Evolutionary conservation across 2,113 vertebrate species (phyloP), one percentile per base, ranked within the genome.

Genomic region (Enhydra lutris): DNA sequence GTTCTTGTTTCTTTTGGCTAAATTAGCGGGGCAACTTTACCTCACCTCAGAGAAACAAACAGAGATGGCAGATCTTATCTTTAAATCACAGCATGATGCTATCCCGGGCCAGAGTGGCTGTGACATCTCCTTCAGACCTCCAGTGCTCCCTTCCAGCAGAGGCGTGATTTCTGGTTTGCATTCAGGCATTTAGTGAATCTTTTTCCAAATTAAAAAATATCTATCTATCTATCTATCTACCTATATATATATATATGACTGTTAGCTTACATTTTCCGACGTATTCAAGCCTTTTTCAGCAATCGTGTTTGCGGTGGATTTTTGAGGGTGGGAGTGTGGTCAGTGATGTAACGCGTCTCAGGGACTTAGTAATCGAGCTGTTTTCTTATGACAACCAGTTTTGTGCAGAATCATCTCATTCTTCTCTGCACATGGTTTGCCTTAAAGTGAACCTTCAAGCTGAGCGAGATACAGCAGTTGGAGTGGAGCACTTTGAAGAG

Each of bases 181-280:
- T 52, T 65, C 63, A 85, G 50, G 39, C 67, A 20, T 92, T 94
- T 45, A 18, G 80, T 45, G 59, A 88, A 63, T 67, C 50, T 89
- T 82, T 26, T 89, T 91, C 59, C 88, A 92, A 47, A 17, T 67
- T 26, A 5, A 31, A 45, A 29, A 83, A 52, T 50, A 15, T 50
- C 81, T 55, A 52, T 55, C 39, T 39, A 39, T n/a, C n/a, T 39
- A 39, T 39, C 39, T 39, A n/a, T n/a, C n/a, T n/a, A n/a, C n/a
- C n/a, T n/a, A n/a, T n/a, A n/a, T n/a, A 14, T 50, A 84, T 55
- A 52, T 55, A 52, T 23, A 69, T 55, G 45, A 76, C 34, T 4
- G 3, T 93, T 94, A 94, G 87, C 90, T 95, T 97, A 90, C 59
- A 95, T 92, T 98, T 96, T 96, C 71, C 74, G 91, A 4, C 0